Evolutionary conservation across 2,113 vertebrate species (phyloP).

Genomic region (Podocnemis expansa): DNA sequence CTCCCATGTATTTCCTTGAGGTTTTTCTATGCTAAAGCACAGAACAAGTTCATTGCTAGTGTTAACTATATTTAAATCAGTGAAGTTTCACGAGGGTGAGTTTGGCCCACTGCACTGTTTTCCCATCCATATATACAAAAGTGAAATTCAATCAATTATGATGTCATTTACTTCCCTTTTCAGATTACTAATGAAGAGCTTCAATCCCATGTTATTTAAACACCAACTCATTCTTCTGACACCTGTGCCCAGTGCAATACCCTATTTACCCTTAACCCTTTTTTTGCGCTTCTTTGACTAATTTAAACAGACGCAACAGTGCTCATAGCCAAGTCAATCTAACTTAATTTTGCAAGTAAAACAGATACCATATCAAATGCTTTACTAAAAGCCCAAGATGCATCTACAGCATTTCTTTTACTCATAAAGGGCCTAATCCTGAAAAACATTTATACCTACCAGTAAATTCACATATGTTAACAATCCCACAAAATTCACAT

Average conservation of each 20-base stretch:
- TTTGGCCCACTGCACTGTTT: not conserved
- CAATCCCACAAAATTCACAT: not conserved
- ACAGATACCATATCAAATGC: not conserved
- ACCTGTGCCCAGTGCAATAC: not conserved
- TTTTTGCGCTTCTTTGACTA: constrained; percentile 21
- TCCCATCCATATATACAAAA: not conserved
- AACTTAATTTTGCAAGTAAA: constrained; percentile 19
- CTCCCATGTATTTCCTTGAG: not conserved
- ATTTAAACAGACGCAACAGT: not conserved
- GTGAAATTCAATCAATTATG: constrained; percentile 47
- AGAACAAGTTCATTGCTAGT: not conserved
- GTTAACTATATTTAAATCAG: not conserved
- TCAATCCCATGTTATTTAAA: not conserved
- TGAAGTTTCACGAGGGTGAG: not conserved
- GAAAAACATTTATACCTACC: not conserved
- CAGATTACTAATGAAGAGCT: constrained; percentile 8
- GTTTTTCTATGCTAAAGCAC: not conserved
- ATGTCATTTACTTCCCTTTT: constrained; percentile 17
- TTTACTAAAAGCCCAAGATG: not conserved
- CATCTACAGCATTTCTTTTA: not conserved
- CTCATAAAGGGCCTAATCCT: not conserved
- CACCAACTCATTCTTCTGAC: constrained; percentile 1
- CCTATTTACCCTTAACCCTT: constrained; percentile 12
- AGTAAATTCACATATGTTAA: not conserved
- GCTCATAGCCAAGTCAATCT: not conserved